A percentile compares a stretch with the other conserved stretches of the same genome.
Evolutionary conservation across 1,140 invertebrate genomes (phyloP).

Genomic region (Conus betulinus): DNA sequence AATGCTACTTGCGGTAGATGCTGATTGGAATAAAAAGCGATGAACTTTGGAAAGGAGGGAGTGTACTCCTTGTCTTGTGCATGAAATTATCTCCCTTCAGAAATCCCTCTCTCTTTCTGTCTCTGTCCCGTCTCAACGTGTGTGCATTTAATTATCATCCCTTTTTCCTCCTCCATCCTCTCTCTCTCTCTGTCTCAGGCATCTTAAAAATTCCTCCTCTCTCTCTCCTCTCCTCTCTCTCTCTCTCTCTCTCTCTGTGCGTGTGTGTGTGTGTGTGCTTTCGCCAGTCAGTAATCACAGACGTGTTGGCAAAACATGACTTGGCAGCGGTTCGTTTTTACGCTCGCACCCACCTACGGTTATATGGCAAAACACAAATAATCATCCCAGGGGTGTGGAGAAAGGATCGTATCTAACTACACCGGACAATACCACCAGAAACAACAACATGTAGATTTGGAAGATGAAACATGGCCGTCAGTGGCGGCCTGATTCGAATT

Average conservation of each 20-base stretch:
- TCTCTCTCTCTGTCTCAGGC: not conserved
- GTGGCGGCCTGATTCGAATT: no score
- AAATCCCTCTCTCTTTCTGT: slow-evolving; percentile 5
- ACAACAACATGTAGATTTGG: no score
- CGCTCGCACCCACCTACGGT: not conserved
- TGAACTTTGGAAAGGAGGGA: not conserved
- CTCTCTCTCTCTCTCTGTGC: slow-evolving; percentile 17
- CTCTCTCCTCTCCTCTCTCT: no score
- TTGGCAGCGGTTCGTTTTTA: not conserved
- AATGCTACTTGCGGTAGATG: not conserved
- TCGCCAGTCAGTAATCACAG: no score
- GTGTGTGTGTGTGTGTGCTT: not conserved
- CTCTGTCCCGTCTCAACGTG: no score
- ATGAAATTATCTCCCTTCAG: not conserved
- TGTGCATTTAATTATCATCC: no score
- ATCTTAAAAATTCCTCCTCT: no score
- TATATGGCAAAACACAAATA: not conserved
- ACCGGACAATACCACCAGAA: no score
- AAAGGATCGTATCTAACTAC: no score
- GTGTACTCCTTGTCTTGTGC: not conserved
- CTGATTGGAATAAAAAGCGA: not conserved
- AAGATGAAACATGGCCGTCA: no score
- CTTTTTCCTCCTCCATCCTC: no score
- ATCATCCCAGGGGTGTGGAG: no score
- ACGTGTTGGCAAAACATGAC: not conserved